Percentiles rank a stretch among this genome's conserved stretches.
These are phyloP conservation scores for Trochalopteron elliotii DNA, from an alignment of 2,113 vertebrate species.

Conservation along the genomic window DNA sequence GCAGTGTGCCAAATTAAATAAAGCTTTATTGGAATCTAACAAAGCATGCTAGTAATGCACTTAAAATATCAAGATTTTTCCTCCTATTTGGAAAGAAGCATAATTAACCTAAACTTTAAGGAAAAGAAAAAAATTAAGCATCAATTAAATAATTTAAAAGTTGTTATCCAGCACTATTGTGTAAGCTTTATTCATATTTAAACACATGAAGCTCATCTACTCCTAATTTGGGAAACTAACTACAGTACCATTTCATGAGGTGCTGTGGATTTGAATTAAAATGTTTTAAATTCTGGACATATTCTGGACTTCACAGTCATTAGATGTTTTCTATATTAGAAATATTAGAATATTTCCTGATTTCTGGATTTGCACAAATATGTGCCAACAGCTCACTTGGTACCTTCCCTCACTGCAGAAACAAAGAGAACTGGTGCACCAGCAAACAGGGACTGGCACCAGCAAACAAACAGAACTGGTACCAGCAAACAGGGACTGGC, in stretches of 20 bases:
- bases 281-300: not conserved
- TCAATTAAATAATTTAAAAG: slow-evolving; percentile 37
- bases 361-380: not conserved
- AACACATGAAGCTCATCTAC: not conserved
- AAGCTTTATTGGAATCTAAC: slow-evolving; percentile 55
- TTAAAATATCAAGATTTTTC: slow-evolving; percentile 44
- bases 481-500: too few relatives aligned
- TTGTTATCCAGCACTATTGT: not conserved
- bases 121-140: not conserved
- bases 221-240: slow-evolving; percentile 4
- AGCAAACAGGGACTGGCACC: too few relatives aligned
- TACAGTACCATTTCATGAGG: not conserved
- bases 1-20: slow-evolving; percentile 68
- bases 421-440: too few relatives aligned
- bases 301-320: not conserved
- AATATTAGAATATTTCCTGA: too few relatives aligned
- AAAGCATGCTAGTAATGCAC: slow-evolving; percentile 37
- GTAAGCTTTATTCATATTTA: slow-evolving; percentile 32
- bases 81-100: slow-evolving; percentile 48
- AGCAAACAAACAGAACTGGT: too few relatives aligned
- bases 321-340: not conserved
- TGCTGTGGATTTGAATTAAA: not conserved
- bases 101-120: slow-evolving; percentile 29
- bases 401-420: too few relatives aligned
- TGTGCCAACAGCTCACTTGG: not conserved